A percentile compares a stretch with the other conserved stretches of the same genome.
Evolutionary conservation across 1,140 invertebrate genomes (phyloP).

Genomic region (Babylonia areolata): DNA sequence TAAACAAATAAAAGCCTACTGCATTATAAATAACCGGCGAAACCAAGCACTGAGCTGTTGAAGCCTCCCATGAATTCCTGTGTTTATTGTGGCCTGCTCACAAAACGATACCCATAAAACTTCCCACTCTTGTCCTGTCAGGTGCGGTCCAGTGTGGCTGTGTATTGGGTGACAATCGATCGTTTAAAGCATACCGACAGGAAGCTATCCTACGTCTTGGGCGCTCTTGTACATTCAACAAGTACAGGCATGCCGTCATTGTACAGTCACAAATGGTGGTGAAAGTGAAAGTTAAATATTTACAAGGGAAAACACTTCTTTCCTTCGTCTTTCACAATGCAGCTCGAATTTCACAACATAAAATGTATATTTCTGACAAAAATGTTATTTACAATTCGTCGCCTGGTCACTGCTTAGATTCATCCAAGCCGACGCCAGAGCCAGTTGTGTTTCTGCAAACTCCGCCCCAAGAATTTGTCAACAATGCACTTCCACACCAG

Average conservation of each 20-base stretch:
- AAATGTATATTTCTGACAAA: neutral
- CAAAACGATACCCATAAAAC: neutral
- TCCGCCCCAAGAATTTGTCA: too few species aligned
- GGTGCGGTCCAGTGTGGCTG: neutral
- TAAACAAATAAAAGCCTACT: too few species aligned
- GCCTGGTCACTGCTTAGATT: neutral
- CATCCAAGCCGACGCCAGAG: neutral
- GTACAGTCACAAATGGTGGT: too few species aligned
- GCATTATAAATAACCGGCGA: too few species aligned
- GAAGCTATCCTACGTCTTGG: neutral
- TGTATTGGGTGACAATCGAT: neutral
- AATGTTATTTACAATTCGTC: neutral
- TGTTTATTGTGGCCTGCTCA: too few species aligned
- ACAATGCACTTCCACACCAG: neutral
- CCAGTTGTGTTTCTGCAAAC: too few species aligned
- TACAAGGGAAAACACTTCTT: too few species aligned
- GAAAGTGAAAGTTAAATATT: too few species aligned
- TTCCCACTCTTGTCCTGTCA: neutral
- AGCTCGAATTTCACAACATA: too few species aligned
- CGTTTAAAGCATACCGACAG: neutral
- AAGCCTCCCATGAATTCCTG: too few species aligned
- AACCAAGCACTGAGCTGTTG: too few species aligned
- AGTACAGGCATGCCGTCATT: neutral
- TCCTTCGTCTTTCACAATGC: too few species aligned
- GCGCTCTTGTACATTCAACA: neutral